A percentile compares a stretch with the other conserved stretches of the same genome.
phyloP scores from a whole-genome alignment of 2,797 vertebrate species.

The Gallinago solitaria region DNA sequence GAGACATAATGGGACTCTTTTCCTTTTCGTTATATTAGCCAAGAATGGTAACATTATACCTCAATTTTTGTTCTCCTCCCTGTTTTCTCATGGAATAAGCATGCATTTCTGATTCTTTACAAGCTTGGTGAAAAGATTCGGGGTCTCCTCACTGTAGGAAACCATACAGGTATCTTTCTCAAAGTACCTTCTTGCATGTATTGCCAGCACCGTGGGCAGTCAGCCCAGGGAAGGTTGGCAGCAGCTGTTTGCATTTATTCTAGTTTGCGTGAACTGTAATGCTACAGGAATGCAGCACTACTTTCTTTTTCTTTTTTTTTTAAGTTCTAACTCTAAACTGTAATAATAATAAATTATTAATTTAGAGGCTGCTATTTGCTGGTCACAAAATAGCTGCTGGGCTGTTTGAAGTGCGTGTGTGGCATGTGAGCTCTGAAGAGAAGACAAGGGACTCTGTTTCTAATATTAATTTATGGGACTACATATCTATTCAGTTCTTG shows the following conservation, averaged over 20 bases:
- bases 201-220: neutral
- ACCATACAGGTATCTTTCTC: neutral
- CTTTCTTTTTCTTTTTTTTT: neutral
- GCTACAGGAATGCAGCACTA: neutral
- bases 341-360: constrained; percentile 14
- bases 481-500: neutral
- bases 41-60: neutral
- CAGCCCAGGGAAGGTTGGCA: neutral
- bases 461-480: neutral
- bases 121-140: neutral
- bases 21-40: neutral
- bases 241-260: constrained; percentile 23
- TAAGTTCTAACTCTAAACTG: neutral
- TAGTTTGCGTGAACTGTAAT: neutral
- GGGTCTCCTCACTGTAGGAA: neutral
- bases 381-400: neutral
- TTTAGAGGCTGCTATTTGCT: neutral
- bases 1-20: neutral
- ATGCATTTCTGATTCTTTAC: neutral
- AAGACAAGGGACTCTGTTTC: neutral
- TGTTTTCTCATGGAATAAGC: neutral
- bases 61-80: neutral
- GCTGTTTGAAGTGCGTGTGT: neutral
- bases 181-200: neutral
- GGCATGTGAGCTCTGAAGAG: neutral